Base-by-base conservation (phyloP, 2,888 invertebrate genomes). In the Dryomyza anilis region DNA sequence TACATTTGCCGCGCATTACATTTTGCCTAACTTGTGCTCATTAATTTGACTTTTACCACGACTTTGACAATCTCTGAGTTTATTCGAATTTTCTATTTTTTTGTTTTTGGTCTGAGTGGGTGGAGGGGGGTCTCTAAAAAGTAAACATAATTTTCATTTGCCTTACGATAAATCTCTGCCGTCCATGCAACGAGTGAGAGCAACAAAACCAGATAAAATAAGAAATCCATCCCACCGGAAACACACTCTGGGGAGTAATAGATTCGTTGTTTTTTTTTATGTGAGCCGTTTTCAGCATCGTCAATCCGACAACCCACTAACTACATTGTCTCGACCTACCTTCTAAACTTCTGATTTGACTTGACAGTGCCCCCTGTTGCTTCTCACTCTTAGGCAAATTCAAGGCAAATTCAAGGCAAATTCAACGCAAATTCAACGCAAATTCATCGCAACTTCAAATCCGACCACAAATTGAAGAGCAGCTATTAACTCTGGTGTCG, bases 171-270 rank as follows among this genome's bases (percentile, higher is more conserved):
- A 58, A 58, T 58, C 58, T n/a, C n/a, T 58, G 21, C 27, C 27
- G 19, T 29, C 45, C 55, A 45, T 58, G 27, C 58, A 16, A 14
- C 55, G 19, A n/a, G 36, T 25, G 19, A 33, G 33, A 33, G 12
- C 39, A 12, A 12, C 39, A 12, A 6, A 12, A 12, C 2, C 55
- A 33, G 36, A 36, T 19, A 25, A 52, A 21, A 29, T 27, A 52
- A 52, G 50, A 52, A 52, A 52, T 52, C 50, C 55, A 33, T 55
- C 55, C 55, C 33, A 5, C 33, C 48, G 21, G 23, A 61, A 61
- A 33, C 61, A 39, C 61, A 50, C 61, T 21, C 61, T 27, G 23
- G 61, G 61, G 61, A 61, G 36, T 52, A 52, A 61, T 61, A 52
- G 39, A 61, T 61, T 61, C 45, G 50, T 46, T 16, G n/a, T n/a